Conservation (phyloP, 1,140 invertebrate genomes). For the Drosophila truncata region DNA sequence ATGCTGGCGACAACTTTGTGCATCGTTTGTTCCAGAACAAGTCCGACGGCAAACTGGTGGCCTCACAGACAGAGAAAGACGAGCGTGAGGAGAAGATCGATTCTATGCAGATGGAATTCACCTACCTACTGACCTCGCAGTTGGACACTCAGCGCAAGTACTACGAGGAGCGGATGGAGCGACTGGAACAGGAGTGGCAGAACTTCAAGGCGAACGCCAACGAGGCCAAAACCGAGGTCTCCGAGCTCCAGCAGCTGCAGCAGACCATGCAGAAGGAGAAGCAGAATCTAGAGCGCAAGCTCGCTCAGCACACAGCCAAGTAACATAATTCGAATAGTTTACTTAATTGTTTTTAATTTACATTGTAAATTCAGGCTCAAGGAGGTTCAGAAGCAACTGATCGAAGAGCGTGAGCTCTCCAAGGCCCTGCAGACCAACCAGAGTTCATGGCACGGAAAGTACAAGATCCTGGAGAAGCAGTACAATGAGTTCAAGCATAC, state of each 20-base stretch:
- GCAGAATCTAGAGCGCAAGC: conserved; percentile 89
- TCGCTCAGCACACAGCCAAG: conserved; percentile 88
- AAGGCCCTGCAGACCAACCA: conserved; percentile 93
- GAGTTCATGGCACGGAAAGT: conserved; percentile 90
- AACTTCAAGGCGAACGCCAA: conserved; percentile 82
- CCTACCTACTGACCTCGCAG: conserved; percentile 98
- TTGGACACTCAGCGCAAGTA: conserved; percentile 97
- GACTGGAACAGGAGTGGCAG: conserved; percentile 86
- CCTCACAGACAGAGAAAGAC: conserved; percentile 87
- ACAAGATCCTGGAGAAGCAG: conserved; percentile 89
- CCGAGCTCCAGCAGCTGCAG: conserved; percentile 87
- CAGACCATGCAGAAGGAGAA: conserved; percentile 88
- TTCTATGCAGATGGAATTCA: conserved; percentile 97
- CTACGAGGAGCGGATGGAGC: conserved; percentile 94
- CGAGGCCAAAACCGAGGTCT: conserved; percentile 86
- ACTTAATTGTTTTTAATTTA: not conserved
- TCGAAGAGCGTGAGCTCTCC: conserved; percentile 92
- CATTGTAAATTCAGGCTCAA: conserved; percentile 84
- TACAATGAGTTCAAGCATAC: conserved; percentile 90
- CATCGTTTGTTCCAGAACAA: conserved; percentile 98
- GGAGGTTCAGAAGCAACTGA: conserved; percentile 88
- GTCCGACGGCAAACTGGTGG: conserved; percentile 98
- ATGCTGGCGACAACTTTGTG: conserved; percentile 96
- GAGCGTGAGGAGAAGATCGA: conserved; percentile 95
- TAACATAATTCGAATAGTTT: conserved; percentile 55